A percentile compares a stretch with the other conserved stretches of the same genome.
These are phyloP conservation scores for Poicephalus gulielmi DNA, from an alignment of 2,113 vertebrate species.

Conservation along the genomic window DNA sequence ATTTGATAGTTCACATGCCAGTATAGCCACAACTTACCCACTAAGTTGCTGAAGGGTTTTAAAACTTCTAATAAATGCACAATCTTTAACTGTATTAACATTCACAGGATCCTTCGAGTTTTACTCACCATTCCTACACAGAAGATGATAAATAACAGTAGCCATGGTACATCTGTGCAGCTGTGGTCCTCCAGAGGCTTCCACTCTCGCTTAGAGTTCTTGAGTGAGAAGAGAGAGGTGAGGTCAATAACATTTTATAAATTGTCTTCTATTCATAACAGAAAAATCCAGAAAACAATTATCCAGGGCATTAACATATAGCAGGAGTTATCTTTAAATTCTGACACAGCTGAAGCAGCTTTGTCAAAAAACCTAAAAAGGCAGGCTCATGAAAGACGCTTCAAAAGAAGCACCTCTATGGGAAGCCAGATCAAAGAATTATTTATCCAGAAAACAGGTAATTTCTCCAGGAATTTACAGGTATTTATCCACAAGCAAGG, in stretches of 20 bases:
- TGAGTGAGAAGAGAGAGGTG: conserved; percentile 39
- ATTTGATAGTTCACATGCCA: neutral
- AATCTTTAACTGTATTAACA: neutral
- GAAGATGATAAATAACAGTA: conserved; percentile 92
- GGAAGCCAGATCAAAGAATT: neutral
- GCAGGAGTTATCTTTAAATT: neutral
- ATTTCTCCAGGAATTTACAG: neutral
- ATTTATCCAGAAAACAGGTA: neutral
- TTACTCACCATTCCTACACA: conserved; percentile 95
- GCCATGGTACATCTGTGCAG: conserved; percentile 97
- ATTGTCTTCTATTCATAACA: neutral
- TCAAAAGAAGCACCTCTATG: neutral
- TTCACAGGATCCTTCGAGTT: neutral
- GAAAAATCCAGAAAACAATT: neutral
- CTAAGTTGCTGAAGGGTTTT: neutral
- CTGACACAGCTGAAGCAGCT: neutral
- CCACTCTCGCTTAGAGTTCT: conserved; percentile 98
- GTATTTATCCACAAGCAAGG: neutral
- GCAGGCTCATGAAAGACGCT: neutral
- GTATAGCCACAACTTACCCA: neutral
- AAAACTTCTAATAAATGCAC: neutral
- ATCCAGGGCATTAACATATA: neutral
- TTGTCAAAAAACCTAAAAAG: neutral
- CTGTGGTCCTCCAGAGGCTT: conserved; percentile 95
- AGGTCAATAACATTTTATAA: neutral